These are phyloP conservation scores for Luffia ferchaultella DNA, from an alignment of 2,888 invertebrate genomes.

Conservation along the genomic window DNA sequence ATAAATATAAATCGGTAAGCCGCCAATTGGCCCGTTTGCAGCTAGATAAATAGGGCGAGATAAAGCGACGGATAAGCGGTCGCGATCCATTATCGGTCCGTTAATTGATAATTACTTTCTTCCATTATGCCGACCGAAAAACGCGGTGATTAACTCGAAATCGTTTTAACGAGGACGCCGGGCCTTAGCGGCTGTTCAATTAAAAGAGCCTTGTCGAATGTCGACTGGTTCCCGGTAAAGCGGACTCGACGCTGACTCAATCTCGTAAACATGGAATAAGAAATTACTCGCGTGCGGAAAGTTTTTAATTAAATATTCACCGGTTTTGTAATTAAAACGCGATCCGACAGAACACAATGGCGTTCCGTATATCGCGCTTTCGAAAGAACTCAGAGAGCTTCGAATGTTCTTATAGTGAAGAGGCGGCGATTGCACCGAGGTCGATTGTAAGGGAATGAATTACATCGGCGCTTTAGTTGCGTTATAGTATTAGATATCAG, in stretches of 20 bases:
- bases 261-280: conserved; percentile 62
- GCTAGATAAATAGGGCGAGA: conserved; percentile 30
- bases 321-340: conserved; percentile 60
- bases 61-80: conserved; percentile 54
- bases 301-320: conserved; percentile 64
- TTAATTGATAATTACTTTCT: conserved; percentile 67
- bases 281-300: conserved; percentile 60
- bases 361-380: conserved; percentile 39
- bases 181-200: conserved; percentile 58
- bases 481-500: too few relatives aligned
- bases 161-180: conserved; percentile 62
- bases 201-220: conserved; percentile 60
- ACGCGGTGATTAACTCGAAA: conserved; percentile 60
- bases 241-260: conserved; percentile 54
- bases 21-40: too few relatives aligned
- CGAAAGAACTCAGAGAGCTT: conserved; percentile 36
- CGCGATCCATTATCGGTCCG: conserved; percentile 61
- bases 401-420: not conserved
- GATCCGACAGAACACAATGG: conserved; percentile 51
- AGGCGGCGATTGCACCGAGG: not conserved
- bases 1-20: not conserved
- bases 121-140: conserved; percentile 60
- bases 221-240: conserved; percentile 50
- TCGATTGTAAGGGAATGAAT: not conserved
- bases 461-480: not conserved